Conservation (phyloP, 2,797 vertebrate species). For the Buphagus erythrorhynchus region DNA sequence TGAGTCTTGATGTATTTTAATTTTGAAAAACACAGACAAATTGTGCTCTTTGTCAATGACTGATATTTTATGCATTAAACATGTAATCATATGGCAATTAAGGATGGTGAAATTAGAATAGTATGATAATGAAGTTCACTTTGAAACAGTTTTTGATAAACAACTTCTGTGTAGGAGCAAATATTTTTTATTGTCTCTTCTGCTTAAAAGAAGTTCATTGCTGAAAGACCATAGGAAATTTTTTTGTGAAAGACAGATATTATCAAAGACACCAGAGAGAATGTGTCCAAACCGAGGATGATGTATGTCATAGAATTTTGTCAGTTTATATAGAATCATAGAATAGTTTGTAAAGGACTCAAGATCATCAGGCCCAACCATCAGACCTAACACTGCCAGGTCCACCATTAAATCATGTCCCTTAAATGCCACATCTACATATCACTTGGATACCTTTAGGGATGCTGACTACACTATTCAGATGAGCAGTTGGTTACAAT, state of each 20-base stretch:
- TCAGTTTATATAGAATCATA: not conserved
- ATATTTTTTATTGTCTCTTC: not conserved
- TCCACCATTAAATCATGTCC: not conserved
- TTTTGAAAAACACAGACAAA: not conserved
- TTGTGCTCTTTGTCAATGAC: not conserved
- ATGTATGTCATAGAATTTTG: not conserved
- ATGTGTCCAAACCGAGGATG: not conserved
- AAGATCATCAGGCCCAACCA: not conserved
- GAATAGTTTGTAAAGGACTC: not conserved
- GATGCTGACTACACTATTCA: not conserved
- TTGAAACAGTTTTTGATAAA: conserved; percentile 12
- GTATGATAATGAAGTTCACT: conserved; percentile 28
- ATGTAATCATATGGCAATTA: conserved; percentile 55
- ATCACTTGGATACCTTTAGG: not conserved
- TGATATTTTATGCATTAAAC: conserved; percentile 55
- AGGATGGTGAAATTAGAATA: not conserved
- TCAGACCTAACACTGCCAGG: not conserved
- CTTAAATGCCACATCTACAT: not conserved
- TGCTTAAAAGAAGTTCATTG: not conserved
- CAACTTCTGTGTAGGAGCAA: not conserved
- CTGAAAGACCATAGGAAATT: not conserved
- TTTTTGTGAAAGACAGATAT: not conserved
- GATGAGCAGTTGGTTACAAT: rapidly evolving
- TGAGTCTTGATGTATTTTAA: not conserved
- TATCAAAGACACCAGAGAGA: not conserved